These are phyloP conservation scores for Odontothrips loti DNA, from an alignment of 2,888 invertebrate species.

Conservation along the genomic window DNA sequence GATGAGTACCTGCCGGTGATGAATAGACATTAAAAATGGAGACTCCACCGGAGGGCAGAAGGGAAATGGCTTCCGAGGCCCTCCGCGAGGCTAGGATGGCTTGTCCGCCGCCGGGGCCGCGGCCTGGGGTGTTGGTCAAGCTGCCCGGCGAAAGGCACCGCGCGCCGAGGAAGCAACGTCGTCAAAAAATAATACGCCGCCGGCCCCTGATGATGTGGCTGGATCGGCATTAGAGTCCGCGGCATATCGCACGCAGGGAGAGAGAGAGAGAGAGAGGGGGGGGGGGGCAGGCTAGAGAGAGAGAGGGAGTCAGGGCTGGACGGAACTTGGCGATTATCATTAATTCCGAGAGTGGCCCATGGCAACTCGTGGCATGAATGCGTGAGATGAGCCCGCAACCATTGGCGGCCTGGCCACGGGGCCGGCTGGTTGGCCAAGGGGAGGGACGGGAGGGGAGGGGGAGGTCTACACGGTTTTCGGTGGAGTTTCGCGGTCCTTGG, in stretches of 20 bases:
- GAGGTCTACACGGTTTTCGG: too few relatives aligned
- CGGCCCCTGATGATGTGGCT: neutral
- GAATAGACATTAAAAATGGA: conserved; percentile 11
- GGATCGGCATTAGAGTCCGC: neutral
- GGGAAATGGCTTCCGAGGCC: neutral
- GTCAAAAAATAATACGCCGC: conserved; percentile 17
- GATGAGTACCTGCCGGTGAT: neutral
- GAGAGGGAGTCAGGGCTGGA: too few relatives aligned
- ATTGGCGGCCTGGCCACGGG: neutral
- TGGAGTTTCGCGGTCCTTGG: neutral
- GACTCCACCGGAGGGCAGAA: neutral
- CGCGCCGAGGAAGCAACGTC: neutral
- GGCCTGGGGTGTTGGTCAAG: neutral
- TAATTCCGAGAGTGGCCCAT: conserved; percentile 5
- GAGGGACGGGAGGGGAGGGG: too few relatives aligned
- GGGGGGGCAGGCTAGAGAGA: too few relatives aligned
- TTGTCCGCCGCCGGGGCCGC: neutral
- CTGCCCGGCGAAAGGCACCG: neutral
- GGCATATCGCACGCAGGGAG: conserved; percentile 12
- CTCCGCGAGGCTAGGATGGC: neutral
- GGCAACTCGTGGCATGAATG: neutral
- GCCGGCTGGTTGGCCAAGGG: neutral
- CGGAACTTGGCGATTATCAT: conserved; percentile 18
- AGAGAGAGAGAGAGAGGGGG: neutral
- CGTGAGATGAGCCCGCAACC: neutral